These are phyloP conservation scores for Hippopotamus amphibius DNA, from an alignment of 2,113 vertebrate genomes.

Conservation along the genomic window DNA sequence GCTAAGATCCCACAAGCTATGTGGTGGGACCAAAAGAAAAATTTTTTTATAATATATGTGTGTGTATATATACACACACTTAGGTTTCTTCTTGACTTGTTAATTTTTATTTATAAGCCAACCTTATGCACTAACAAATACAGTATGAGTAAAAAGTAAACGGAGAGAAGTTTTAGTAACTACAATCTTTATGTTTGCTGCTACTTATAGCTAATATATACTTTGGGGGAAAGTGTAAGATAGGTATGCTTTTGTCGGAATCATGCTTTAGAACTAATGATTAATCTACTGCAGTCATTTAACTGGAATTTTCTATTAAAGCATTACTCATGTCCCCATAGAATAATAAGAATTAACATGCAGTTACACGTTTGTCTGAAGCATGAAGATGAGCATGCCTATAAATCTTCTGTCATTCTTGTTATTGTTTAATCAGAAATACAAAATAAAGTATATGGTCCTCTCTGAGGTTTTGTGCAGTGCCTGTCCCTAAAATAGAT, in stretches of 20 bases:
- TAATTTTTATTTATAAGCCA: conserved; percentile 47
- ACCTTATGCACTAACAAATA: background rate
- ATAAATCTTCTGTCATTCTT: background rate
- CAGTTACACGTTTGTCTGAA: conserved; percentile 1
- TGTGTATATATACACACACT: background rate
- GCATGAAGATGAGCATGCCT: background rate
- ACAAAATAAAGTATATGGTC: background rate
- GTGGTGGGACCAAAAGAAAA: no score
- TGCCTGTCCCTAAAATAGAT: background rate
- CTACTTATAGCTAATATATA: background rate
- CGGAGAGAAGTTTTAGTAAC: background rate
- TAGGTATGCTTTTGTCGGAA: conserved; percentile 3
- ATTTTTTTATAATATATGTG: no score
- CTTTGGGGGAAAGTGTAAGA: background rate
- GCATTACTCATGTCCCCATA: background rate
- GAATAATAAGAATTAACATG: conserved; percentile 34
- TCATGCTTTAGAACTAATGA: background rate
- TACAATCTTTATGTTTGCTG: background rate
- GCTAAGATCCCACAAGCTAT: no score
- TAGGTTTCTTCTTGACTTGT: conserved; percentile 42
- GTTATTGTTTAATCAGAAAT: conserved; percentile 32
- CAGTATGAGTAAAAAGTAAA: background rate
- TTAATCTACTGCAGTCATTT: background rate
- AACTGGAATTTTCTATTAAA: conserved; percentile 44
- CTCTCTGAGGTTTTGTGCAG: background rate